Evolutionary conservation across 2,888 invertebrate species (phyloP).

Genomic region (Scaptodrosophila latifasciaeformis): DNA sequence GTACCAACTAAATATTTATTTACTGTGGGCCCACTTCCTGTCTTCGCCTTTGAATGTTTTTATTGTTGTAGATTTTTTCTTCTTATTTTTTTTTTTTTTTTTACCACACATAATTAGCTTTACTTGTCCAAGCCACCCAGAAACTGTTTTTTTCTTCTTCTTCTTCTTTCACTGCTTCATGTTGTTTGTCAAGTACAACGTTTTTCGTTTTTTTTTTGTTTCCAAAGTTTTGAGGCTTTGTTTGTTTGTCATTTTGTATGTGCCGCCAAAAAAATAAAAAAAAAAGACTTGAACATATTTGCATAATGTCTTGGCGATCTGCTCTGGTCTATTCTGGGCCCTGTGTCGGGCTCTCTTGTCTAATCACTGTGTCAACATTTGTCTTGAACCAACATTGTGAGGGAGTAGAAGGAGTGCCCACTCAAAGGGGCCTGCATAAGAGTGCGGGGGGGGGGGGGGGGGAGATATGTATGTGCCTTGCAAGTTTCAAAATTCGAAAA

Average conservation of each 20-base stretch:
- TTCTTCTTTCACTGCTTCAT: background rate
- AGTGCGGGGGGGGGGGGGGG: no score
- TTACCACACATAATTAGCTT: conserved; percentile 37
- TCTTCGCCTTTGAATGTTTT: conserved; percentile 3
- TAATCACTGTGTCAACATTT: conserved; percentile 55
- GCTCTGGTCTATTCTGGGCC: no score
- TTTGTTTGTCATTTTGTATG: background rate
- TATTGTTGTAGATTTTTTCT: background rate
- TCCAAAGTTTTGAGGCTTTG: no score
- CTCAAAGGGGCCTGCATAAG: no score
- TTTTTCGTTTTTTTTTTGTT: no score
- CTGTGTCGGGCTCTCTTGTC: conserved; percentile 59
- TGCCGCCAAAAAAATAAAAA: conserved; percentile 7
- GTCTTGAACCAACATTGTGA: no score
- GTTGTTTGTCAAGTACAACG: background rate
- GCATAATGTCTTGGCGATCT: conserved; percentile 38
- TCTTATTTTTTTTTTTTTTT: background rate
- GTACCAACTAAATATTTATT: background rate
- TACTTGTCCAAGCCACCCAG: conserved; percentile 31
- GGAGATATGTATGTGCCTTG: no score
- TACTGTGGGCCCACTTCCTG: conserved; percentile 46
- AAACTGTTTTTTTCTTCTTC: background rate
- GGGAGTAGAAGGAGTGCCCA: no score
- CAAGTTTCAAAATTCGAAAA: no score
- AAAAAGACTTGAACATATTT: conserved; percentile 36